Percentiles rank a stretch among this genome's conserved stretches.
phyloP scores from a whole-genome alignment of 2,797 vertebrate species.

The Acipenser transmontanus region DNA sequence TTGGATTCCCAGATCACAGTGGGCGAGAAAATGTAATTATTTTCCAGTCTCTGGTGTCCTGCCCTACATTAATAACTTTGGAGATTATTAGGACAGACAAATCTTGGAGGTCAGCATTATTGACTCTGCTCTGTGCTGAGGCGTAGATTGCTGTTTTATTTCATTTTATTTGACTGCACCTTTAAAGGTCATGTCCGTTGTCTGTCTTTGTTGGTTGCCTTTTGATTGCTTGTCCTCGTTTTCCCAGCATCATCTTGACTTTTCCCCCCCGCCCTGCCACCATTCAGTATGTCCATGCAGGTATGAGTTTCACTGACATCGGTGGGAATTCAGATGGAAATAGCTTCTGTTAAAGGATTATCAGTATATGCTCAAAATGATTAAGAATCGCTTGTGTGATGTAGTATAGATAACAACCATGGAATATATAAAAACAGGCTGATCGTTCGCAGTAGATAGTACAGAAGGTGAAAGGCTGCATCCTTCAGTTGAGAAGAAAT shows the following conservation, averaged over 20 bases:
- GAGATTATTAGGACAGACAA: neutral
- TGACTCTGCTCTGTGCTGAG: neutral
- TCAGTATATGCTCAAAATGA: too few species aligned
- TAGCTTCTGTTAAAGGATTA: too few species aligned
- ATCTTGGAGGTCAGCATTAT: neutral
- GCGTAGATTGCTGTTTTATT: neutral
- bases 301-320: too few species aligned
- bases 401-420: too few species aligned
- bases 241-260: neutral
- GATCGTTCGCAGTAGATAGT: too few species aligned
- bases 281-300: too few species aligned
- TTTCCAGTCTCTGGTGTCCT: slow-evolving; percentile 1
- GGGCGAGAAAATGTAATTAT: neutral
- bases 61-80: slow-evolving; percentile 4
- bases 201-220: neutral
- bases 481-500: too few species aligned
- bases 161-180: neutral
- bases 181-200: neutral
- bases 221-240: neutral
- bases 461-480: too few species aligned
- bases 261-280: neutral
- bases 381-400: too few species aligned
- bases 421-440: too few species aligned
- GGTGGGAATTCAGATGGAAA: too few species aligned
- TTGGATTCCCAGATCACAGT: neutral